phyloP scores from a whole-genome alignment of 2,113 vertebrate genomes.

The Colius striatus region DNA sequence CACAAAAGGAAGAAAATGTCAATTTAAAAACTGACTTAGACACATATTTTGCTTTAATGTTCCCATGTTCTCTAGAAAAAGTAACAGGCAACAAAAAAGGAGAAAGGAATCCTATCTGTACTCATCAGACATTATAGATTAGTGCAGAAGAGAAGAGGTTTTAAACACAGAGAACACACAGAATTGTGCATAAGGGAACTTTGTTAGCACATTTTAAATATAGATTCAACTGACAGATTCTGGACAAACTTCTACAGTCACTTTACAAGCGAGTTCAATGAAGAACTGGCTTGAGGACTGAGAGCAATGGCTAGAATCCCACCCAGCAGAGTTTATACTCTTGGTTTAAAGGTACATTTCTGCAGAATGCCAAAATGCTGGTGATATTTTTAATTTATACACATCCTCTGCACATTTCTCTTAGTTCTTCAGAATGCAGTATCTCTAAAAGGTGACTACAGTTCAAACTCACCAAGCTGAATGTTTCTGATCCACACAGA shows the following conservation, averaged over 20 bases:
- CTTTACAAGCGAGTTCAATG: not conserved
- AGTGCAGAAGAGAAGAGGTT: not conserved
- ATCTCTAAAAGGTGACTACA: not conserved
- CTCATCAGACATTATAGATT: not conserved
- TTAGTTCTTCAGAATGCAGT: not conserved
- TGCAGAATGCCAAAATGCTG: not conserved
- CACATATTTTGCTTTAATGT: not conserved
- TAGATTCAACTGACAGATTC: not conserved
- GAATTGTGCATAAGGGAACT: not conserved
- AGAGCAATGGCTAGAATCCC: not conserved
- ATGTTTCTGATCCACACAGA: constrained; percentile 99
- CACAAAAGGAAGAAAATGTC: not conserved
- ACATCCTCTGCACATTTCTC: not conserved
- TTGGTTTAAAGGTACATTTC: not conserved
- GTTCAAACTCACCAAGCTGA: constrained; percentile 88
- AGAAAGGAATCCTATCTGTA: not conserved
- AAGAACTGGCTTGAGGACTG: not conserved
- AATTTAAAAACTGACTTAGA: not conserved
- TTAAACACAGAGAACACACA: not conserved
- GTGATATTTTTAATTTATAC: not conserved
- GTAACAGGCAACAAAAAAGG: not conserved
- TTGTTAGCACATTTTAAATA: not conserved
- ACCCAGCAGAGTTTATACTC: not conserved
- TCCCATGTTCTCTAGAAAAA: not conserved
- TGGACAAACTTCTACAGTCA: not conserved